A percentile compares a stretch with the other conserved stretches of the same genome.
Conservation (phyloP, 2,113 vertebrate genomes). For the Leucoraja erinaceus region DNA sequence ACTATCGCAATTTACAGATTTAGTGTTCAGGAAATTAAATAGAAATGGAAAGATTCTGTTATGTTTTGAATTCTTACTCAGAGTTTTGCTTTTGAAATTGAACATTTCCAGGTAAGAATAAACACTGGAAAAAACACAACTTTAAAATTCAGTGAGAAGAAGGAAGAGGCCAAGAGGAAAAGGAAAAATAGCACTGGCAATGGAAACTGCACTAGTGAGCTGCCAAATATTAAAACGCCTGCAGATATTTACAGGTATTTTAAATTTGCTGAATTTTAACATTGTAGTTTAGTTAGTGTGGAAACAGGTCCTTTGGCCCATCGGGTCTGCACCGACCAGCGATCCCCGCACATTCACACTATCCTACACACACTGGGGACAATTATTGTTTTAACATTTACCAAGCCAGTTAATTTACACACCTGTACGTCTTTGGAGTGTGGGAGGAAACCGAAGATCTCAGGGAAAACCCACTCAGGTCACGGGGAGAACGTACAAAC, state of each 20-base stretch:
- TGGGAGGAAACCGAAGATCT: too few species aligned
- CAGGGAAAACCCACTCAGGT: too few species aligned
- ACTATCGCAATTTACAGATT: not conserved
- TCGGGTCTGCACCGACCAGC: too few species aligned
- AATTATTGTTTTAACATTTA: too few species aligned
- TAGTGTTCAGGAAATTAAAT: not conserved
- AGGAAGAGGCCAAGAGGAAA: slow-evolving; percentile 85
- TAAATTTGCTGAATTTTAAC: not conserved
- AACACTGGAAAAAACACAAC: slow-evolving; percentile 95
- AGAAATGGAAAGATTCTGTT: not conserved
- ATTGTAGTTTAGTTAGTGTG: not conserved
- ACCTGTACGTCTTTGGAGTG: too few species aligned
- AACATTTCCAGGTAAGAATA: slow-evolving; percentile 78
- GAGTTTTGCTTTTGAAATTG: not conserved
- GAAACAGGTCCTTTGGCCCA: too few species aligned
- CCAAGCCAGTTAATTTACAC: too few species aligned
- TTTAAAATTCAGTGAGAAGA: slow-evolving; percentile 89
- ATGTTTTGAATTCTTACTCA: not conserved
- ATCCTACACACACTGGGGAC: too few species aligned
- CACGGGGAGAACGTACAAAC: too few species aligned
- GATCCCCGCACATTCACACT: too few species aligned
- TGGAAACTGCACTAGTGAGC: slow-evolving; percentile 62
- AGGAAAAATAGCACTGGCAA: slow-evolving; percentile 72
- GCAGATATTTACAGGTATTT: slow-evolving; percentile 84
- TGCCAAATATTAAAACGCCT: slow-evolving; percentile 75